Evolutionary conservation across 2,888 invertebrate genomes (phyloP), one percentile per base, ranked within the genome.

Genomic region (Hypercompe scribonia): DNA sequence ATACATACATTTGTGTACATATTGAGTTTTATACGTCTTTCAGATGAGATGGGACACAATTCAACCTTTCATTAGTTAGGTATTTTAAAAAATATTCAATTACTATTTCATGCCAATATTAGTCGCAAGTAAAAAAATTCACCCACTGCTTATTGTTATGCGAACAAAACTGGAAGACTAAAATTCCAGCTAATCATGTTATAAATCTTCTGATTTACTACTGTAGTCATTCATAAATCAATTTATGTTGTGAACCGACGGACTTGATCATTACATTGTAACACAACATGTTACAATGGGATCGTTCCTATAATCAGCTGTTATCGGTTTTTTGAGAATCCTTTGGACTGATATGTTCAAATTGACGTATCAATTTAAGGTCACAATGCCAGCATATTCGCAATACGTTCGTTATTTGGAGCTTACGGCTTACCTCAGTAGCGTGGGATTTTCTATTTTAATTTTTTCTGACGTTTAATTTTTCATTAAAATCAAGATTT

Each of bases 181-280:
- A 70, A 76, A 73, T 74, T 73, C 68, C 39, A 54, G n/a, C 42
- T 69, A 66, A 74, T 75, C 70, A 74, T 74, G 33, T 31, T 69
- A 74, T 77, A 73, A 87, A 86, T 89, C 82, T 82, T 78, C 83
- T 84, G 89, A 89, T 91, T 90, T 89, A 83, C 89, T 75, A 89
- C 89, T 91, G 89, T 89, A 83, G 89, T 76, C 76, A 81, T 78
- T 76, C 84, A 80, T 83, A 86, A 72, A 86, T 86, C 86, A 82
- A 66, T 66, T 46, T 24, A 24, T 66, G 21, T 33, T 31, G 46
- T 42, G 2, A 18, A 2, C 61, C 28, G 31, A 58, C n/a, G 4
- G 61, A 61, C 61, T 28, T 31, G 31, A 28, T 28, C 28, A 31
- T 61, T 28, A 61, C 61, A 61, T 61, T 15, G 31, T 61, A 61